A percentile compares a stretch with the other conserved stretches of the same genome.
Evolutionary conservation across 1,140 invertebrate genomes (phyloP).

Genomic region (Berghia stephanieae): DNA sequence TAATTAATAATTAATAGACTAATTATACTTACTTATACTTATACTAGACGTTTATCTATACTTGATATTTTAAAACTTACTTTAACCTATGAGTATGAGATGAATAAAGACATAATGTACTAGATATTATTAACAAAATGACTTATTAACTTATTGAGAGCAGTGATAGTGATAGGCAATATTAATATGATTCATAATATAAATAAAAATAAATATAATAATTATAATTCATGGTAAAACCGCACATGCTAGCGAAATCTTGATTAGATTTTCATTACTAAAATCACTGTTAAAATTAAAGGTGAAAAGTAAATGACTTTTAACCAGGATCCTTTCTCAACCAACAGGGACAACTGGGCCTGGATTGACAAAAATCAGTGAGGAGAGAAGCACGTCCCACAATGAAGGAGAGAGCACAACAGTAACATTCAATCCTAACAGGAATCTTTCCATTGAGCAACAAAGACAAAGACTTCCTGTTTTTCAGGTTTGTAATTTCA

Average conservation of each 20-base stretch:
- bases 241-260: too few species aligned
- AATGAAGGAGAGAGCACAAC: constrained; percentile 37
- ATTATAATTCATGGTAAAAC: too few species aligned
- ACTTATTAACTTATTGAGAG: too few species aligned
- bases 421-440: constrained; percentile 73
- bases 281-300: neutral
- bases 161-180: too few species aligned
- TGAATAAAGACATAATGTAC: too few species aligned
- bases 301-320: neutral
- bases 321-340: neutral
- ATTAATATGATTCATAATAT: too few species aligned
- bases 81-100: too few species aligned
- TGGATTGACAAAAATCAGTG: constrained; percentile 34
- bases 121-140: too few species aligned
- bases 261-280: too few species aligned
- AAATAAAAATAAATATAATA: too few species aligned
- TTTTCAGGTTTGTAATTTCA: constrained; percentile 47
- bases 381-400: constrained; percentile 44
- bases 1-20: neutral
- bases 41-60: too few species aligned
- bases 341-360: constrained; percentile 50
- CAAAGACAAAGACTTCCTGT: constrained; percentile 86
- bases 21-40: neutral
- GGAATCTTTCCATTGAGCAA: constrained; percentile 82
- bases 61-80: too few species aligned